Evolutionary conservation across 2,797 vertebrate genomes (phyloP), one percentile per base, ranked within the genome.

Genomic region (Neopelma chrysocephalum): DNA sequence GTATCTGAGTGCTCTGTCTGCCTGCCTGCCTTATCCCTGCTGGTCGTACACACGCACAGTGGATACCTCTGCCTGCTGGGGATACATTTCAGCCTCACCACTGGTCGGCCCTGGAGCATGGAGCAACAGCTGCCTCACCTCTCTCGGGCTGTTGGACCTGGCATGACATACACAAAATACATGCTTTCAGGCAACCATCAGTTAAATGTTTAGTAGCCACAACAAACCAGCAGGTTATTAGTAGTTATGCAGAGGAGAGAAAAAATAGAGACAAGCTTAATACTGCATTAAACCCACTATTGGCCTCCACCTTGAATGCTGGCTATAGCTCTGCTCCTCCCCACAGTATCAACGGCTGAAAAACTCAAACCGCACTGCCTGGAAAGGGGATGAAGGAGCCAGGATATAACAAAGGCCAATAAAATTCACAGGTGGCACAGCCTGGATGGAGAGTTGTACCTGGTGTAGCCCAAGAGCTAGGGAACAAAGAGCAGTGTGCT

Each of bases 31-130:
- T 54, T 42, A 34, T 15, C 71, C 10, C 10, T 6, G 36, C 48
- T 73, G 27, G 34, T 31, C 4, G 1, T 15, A 25, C 0, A 29
- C 21, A 38, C 13, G 12, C 12, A 10, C 3, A 26, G 18, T 7
- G 40, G 54, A 31, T 23, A 56, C 10, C 18, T 5, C 1, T 6
- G 31, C 12, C 40, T 72, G 64, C 58, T 72, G 58, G n/a, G 40
- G 36, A 54, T 7, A 32, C 19, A 7, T 40, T 69, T 69, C 29
- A 15, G 34, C 47, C 51, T 53, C 51, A 54, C 29, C 47, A 57
- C 38, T 2, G 0, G 31, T 2, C 10, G 0, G 51, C 61, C 65
- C 26, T 12, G 11, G 26, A 34, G 38, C 47, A 69, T 0, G 6
- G 43, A 38, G 27, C 34, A 40, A 86, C 88, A 84, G 70, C 77